Evolutionary conservation across 2,797 vertebrate genomes (phyloP), one percentile per base, ranked within the genome.

Genomic region (Heterohyrax brucei): DNA sequence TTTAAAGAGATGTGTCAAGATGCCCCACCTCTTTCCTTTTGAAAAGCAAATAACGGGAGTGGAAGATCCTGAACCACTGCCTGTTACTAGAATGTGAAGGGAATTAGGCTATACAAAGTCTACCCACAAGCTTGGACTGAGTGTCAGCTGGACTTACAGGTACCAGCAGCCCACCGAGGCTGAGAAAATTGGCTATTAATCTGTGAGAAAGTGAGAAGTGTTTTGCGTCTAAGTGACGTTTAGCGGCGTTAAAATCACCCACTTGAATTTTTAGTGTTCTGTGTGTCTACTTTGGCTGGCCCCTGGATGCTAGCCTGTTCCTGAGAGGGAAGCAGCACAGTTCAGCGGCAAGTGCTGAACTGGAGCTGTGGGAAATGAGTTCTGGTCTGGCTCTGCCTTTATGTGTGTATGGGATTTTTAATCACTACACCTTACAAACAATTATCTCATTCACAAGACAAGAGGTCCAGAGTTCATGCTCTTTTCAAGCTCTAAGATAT

Each of bases 361-460:
- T 91, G 48, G 30, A 75, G 30, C 82, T 19, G 30, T 91, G 26
- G 59, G 50, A 82, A 91, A 61, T 87, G 72, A 89, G 62, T 83
- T 92, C 19, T 77, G n/a, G 16, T 96, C n/a, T 80, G 22, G 66
- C 44, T 92, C n/a, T 92, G 75, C 33, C 66, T 72, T 77, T 76
- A 21, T 6, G 39, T 21, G 80, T 50, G 88, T 77, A 72, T 1
- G 19, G 62, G 62, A 89, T 68, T 91, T 90, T 80, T 70, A 80
- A 94, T 80, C 64, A 81, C 61, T 13, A 28, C 2, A 61, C 18
- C 86, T 96, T 82, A 88, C 73, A 90, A 90, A 24, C 64, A 26
- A 48, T 94, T 92, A 88, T 21, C 24, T 97, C 81, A 79, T 92
- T 66, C 92, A 70, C 83, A 93, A 93, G 87, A 92, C 48, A 24